These are phyloP conservation scores for Sinotaia quadrata DNA, from an alignment of 2,888 invertebrate species.

Conservation along the genomic window DNA sequence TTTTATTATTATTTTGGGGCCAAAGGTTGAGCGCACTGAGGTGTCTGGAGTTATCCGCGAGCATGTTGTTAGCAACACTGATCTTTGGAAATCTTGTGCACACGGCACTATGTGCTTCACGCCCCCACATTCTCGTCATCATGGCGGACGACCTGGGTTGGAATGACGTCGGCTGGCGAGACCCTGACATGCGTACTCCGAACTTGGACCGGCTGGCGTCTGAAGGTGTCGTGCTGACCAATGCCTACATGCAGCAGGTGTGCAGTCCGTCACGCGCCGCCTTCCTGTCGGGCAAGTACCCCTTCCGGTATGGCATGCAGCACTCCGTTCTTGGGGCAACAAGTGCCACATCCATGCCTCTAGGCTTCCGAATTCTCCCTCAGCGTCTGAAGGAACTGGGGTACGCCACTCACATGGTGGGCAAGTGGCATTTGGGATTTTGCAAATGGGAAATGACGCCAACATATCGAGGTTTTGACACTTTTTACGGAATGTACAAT, in stretches of 20 bases:
- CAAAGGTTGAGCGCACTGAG: too few relatives aligned
- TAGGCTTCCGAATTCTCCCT: constrained; percentile 38
- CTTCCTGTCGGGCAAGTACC: constrained; percentile 72
- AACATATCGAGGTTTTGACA: constrained; percentile 10
- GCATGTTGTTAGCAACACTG: too few relatives aligned
- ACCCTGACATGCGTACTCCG: constrained; percentile 69
- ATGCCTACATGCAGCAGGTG: constrained; percentile 67
- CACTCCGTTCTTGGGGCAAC: constrained; percentile 11
- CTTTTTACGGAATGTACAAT: constrained; percentile 48
- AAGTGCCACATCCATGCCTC: constrained; percentile 12
- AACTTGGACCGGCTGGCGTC: constrained; percentile 66
- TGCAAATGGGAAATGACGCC: constrained; percentile 17
- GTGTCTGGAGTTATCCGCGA: too few relatives aligned
- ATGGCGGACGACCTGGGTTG: constrained; percentile 59
- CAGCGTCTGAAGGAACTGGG: constrained; percentile 7
- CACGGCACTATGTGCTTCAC: too few relatives aligned
- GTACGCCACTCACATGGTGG: constrained; percentile 17
- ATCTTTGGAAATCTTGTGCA: too few relatives aligned
- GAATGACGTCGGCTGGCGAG: constrained; percentile 71
- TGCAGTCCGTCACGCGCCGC: constrained; percentile 75
- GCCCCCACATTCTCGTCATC: constrained; percentile 33
- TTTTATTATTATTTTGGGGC: too few relatives aligned
- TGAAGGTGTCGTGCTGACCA: constrained; percentile 65
- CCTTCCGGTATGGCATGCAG: constrained; percentile 36
- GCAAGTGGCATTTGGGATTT: constrained; percentile 26